These are phyloP conservation scores for Ophion ellenae DNA, from an alignment of 2,888 invertebrate genomes.

Conservation along the genomic window DNA sequence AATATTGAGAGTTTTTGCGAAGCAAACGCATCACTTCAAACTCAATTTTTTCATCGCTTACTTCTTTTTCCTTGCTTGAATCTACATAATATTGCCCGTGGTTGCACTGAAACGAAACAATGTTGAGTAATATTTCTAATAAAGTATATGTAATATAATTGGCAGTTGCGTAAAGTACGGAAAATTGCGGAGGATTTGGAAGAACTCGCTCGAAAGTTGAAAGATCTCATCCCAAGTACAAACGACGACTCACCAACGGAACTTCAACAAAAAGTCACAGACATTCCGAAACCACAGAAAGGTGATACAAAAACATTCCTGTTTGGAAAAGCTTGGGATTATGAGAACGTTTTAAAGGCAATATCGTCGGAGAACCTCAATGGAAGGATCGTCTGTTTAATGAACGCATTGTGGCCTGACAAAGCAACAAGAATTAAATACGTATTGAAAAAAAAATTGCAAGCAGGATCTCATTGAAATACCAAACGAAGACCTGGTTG, in stretches of 20 bases:
- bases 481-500: slow-evolving; percentile 11
- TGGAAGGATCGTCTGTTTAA: slow-evolving; percentile 5
- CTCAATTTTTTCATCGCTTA: slow-evolving; percentile 23
- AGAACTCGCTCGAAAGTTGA: slow-evolving; percentile 3
- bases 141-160: slow-evolving; percentile 17
- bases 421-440: slow-evolving; percentile 11
- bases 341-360: slow-evolving; percentile 19
- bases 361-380: slow-evolving; percentile 22
- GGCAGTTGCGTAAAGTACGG: slow-evolving; percentile 18
- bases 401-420: slow-evolving; percentile 29
- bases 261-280: slow-evolving; percentile 19
- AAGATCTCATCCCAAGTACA: slow-evolving; percentile 5
- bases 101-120: slow-evolving; percentile 15
- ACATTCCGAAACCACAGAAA: slow-evolving; percentile 25
- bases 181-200: slow-evolving; percentile 19
- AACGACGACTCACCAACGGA: slow-evolving; percentile 22
- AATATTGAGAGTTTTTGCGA: slow-evolving; percentile 24
- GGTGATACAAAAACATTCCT: slow-evolving; percentile 24
- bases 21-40: slow-evolving; percentile 23
- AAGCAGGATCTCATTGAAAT: slow-evolving; percentile 21
- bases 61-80: slow-evolving; percentile 25
- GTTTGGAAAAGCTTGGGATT: slow-evolving; percentile 19
- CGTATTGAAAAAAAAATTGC: slow-evolving; percentile 8
- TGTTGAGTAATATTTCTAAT: slow-evolving; percentile 21
- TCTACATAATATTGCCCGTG: slow-evolving; percentile 22